phyloP scores from a whole-genome alignment of 2,888 invertebrate species.

The Laothoe populi region DNA sequence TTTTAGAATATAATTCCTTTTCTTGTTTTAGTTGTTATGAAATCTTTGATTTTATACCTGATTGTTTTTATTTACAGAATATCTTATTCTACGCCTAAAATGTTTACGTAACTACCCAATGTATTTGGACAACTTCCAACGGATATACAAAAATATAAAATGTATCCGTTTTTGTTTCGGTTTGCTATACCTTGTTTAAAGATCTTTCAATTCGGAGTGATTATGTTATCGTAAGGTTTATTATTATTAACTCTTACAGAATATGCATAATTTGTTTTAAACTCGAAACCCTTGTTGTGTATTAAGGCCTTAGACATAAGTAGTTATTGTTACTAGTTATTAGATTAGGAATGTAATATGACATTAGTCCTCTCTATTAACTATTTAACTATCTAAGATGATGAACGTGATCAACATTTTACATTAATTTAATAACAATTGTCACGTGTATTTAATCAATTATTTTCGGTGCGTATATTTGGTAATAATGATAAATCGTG shows the following conservation, averaged over 20 bases:
- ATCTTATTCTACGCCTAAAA: slow-evolving; percentile 10
- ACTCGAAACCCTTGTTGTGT: no score
- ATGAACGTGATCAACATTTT: no score
- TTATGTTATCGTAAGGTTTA: not conserved
- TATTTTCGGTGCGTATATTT: no score
- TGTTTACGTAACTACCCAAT: slow-evolving; percentile 40
- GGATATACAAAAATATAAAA: slow-evolving; percentile 53
- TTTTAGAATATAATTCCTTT: not conserved
- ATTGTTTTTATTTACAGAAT: slow-evolving; percentile 6
- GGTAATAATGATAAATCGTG: no score
- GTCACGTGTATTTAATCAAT: no score
- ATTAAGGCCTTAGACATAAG: no score
- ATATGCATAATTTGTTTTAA: not conserved
- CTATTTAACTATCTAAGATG: no score
- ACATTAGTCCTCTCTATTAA: no score
- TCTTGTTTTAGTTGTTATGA: not conserved
- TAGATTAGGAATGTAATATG: no score
- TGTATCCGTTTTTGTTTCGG: slow-evolving; percentile 29
- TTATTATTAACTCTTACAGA: not conserved
- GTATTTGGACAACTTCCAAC: slow-evolving; percentile 56
- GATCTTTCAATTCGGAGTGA: not conserved
- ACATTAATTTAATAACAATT: no score
- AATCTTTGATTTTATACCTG: not conserved
- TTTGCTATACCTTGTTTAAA: slow-evolving; percentile 26
- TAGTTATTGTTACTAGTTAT: no score